phyloP scores from a whole-genome alignment of 2,888 invertebrate genomes.

The Aporophyla nigra region DNA sequence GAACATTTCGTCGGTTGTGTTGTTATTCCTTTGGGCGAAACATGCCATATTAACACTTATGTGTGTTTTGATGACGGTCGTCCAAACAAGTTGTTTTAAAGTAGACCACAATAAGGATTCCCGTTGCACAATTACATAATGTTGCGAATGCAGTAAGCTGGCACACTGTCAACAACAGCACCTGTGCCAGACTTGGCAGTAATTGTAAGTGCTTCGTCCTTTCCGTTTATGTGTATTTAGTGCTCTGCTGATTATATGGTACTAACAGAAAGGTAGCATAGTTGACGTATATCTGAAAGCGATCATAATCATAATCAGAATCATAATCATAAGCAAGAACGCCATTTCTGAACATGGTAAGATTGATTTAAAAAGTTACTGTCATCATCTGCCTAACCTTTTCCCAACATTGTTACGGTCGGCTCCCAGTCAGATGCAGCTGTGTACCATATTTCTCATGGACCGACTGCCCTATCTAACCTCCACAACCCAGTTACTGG shows the following conservation, averaged over 20 bases:
- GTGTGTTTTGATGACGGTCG: neutral
- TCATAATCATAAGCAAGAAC: neutral
- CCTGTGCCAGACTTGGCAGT: constrained; percentile 34
- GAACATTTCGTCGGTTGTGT: neutral
- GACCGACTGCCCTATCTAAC: too few relatives aligned
- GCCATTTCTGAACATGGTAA: neutral
- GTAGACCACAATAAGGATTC: neutral
- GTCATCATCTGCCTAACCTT: too few relatives aligned
- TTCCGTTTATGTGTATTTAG: neutral
- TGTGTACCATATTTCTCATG: too few relatives aligned
- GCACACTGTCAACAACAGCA: constrained; percentile 27
- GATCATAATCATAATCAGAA: too few relatives aligned
- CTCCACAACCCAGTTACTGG: too few relatives aligned
- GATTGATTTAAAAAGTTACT: neutral
- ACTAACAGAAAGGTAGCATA: neutral
- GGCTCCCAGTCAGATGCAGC: too few relatives aligned
- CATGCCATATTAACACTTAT: neutral
- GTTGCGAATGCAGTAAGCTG: constrained; percentile 13
- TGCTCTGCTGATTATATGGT: neutral
- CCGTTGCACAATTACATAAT: neutral
- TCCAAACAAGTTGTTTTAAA: too few relatives aligned
- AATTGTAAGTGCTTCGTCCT: neutral
- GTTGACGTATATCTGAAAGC: too few relatives aligned
- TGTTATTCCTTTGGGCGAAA: neutral
- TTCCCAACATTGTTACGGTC: too few relatives aligned